A percentile compares a stretch with the other conserved stretches of the same genome.
These are phyloP conservation scores for Coendou prehensilis DNA, from an alignment of 2,797 vertebrate species.

Conservation along the genomic window DNA sequence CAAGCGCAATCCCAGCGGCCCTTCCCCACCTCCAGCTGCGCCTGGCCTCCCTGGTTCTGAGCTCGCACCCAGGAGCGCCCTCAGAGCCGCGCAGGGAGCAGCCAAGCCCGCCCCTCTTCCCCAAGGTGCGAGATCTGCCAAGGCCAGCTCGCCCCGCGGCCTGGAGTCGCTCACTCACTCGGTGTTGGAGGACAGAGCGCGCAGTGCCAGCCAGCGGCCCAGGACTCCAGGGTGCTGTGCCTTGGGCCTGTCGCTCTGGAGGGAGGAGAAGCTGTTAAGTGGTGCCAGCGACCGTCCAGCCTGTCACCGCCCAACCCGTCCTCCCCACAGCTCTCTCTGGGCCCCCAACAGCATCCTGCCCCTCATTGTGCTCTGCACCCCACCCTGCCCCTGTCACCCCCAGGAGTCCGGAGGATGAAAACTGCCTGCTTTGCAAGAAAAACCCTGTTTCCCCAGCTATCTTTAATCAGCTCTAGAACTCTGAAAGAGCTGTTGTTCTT, in stretches of 20 bases:
- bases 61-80: neutral
- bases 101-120: neutral
- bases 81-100: neutral
- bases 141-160: neutral
- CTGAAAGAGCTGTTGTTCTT: conserved; percentile 75
- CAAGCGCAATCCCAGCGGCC: neutral
- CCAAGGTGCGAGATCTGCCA: neutral
- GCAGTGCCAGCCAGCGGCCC: neutral
- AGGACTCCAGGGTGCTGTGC: neutral
- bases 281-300: neutral
- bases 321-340: neutral
- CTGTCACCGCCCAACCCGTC: neutral
- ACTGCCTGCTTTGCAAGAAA: neutral
- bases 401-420: neutral
- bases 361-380: neutral
- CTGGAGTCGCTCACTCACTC: neutral
- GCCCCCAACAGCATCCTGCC: neutral
- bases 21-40: neutral
- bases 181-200: neutral
- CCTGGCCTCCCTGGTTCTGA: neutral
- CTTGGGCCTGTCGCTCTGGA: neutral
- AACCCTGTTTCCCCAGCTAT: conserved; percentile 36
- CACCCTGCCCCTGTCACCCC: neutral
- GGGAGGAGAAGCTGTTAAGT: neutral
- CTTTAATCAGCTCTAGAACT: conserved; percentile 65